Conservation (phyloP, 2,113 vertebrate species). For the Sceloporus tristichus region DNA sequence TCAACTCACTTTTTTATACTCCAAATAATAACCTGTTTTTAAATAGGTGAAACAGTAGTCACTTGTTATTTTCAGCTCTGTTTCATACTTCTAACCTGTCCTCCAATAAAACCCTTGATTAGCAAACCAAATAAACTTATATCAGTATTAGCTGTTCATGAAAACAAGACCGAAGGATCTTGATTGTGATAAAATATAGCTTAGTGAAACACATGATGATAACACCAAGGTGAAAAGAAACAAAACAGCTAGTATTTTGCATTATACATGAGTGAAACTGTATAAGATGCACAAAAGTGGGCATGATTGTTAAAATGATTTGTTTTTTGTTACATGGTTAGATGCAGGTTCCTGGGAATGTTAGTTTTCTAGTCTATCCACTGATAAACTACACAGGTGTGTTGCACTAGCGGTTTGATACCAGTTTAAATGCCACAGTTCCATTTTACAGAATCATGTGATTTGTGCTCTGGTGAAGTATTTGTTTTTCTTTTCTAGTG, state of each 20-base stretch:
- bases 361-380: conserved; percentile 28
- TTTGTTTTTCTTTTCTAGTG: too few species aligned
- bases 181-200: background rate
- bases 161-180: background rate
- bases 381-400: background rate
- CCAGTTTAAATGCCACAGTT: too few species aligned
- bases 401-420: too few species aligned
- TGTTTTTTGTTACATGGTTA: conserved; percentile 19
- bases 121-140: background rate
- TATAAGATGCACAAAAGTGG: conserved; percentile 48
- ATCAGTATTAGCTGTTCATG: background rate
- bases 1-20: background rate
- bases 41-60: background rate
- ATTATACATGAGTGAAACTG: conserved; percentile 8
- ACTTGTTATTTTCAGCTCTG: background rate
- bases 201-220: conserved; percentile 37
- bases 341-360: conserved; percentile 4
- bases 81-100: background rate
- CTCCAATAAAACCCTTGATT: background rate
- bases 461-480: too few species aligned
- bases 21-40: background rate
- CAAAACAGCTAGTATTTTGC: conserved; percentile 23
- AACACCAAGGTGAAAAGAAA: background rate
- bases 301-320: conserved; percentile 31
- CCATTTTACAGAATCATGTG: too few species aligned